Percentiles rank a stretch among this genome's conserved stretches.
phyloP scores from a whole-genome alignment of 1,140 invertebrate species.

The Microplitis mediator region DNA sequence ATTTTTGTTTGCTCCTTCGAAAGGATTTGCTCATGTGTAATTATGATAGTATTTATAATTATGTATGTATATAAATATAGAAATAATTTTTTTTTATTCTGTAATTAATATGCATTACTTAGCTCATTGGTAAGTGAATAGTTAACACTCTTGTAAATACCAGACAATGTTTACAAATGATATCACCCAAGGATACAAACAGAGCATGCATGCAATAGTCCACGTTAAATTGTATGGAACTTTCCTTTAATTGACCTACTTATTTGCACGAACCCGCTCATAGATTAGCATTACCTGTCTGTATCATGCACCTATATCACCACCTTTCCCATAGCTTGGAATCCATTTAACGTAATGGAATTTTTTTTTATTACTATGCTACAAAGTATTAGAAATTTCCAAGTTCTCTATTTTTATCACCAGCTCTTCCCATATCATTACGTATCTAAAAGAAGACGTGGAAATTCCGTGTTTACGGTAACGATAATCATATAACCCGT shows the following conservation, averaged over 20 bases:
- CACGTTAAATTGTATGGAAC: conserved; percentile 2
- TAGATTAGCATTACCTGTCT: background rate
- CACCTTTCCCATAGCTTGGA: background rate
- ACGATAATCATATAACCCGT: background rate
- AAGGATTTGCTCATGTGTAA: too few relatives aligned
- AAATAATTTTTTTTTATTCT: too few relatives aligned
- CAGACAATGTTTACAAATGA: background rate
- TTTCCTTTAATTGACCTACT: conserved; percentile 18
- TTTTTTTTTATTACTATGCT: background rate
- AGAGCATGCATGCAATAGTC: background rate
- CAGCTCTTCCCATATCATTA: background rate
- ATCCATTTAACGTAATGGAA: background rate
- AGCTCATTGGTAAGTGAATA: too few relatives aligned
- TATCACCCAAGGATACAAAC: background rate
- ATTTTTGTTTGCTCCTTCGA: too few relatives aligned
- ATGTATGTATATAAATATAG: too few relatives aligned
- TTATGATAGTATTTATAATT: too few relatives aligned
- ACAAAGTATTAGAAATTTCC: background rate
- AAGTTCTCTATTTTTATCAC: background rate
- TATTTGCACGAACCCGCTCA: background rate
- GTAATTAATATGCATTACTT: too few relatives aligned
- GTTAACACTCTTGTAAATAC: too few relatives aligned
- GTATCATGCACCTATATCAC: background rate
- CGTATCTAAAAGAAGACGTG: background rate
- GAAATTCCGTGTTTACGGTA: background rate